phyloP scores from a whole-genome alignment of 2,797 vertebrate genomes.

The Acomys russatus region DNA sequence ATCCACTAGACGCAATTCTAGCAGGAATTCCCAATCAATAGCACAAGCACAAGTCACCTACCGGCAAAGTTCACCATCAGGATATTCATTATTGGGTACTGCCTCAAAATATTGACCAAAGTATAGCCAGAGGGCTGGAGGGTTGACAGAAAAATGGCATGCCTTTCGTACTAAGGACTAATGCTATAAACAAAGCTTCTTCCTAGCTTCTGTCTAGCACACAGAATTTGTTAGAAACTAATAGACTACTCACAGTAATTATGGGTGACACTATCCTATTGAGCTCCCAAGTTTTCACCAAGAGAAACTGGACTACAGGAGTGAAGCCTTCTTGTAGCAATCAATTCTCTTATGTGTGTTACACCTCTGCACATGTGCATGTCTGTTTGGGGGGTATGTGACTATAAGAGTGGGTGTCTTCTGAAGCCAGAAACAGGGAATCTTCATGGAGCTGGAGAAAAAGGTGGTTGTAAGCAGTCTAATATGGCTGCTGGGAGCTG shows the following conservation, averaged over 20 bases:
- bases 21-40: conserved; percentile 11
- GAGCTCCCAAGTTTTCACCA: not conserved
- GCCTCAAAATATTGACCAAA: not conserved
- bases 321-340: not conserved
- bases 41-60: not conserved
- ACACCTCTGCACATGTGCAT: not conserved
- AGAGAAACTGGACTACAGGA: not conserved
- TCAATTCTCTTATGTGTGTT: not conserved
- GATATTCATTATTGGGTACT: not conserved
- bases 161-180: not conserved
- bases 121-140: not conserved
- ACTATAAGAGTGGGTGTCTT: not conserved
- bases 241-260: not conserved
- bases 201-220: not conserved
- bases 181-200: not conserved
- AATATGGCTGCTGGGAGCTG: not conserved
- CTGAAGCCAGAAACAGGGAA: not conserved
- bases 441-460: not conserved
- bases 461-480: not conserved
- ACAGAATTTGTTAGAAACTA: conserved; percentile 26
- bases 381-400: not conserved
- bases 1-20: not conserved
- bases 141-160: not conserved
- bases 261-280: not conserved
- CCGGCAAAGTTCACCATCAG: not conserved